These are phyloP conservation scores for Oppia nitens DNA, from an alignment of 1,140 invertebrate genomes.

Conservation along the genomic window DNA sequence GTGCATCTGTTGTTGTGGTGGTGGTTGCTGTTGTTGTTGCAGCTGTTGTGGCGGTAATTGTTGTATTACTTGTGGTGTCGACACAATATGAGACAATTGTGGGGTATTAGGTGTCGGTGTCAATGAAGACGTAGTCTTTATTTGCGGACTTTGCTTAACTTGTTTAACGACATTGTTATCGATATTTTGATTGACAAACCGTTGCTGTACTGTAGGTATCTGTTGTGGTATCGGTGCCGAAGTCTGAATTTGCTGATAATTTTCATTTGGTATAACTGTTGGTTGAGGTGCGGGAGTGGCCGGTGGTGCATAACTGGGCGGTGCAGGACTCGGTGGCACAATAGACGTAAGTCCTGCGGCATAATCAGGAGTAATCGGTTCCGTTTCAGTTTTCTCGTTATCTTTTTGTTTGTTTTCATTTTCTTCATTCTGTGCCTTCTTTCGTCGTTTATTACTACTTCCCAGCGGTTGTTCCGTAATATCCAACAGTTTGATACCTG, in stretches of 20 bases:
- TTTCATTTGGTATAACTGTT: conserved; percentile 1
- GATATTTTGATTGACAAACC: not conserved
- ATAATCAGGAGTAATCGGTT: conserved; percentile 47
- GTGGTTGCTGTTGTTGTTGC: not conserved
- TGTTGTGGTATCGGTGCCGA: conserved; percentile 16
- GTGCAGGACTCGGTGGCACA: conserved; percentile 10
- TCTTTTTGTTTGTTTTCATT: conserved; percentile 42
- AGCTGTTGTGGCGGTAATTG: not conserved
- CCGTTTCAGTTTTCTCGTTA: conserved; percentile 26
- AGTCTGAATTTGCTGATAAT: conserved; percentile 16
- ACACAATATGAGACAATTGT: not conserved
- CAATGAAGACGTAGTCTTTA: not conserved
- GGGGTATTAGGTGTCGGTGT: not conserved
- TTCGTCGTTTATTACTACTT: conserved; percentile 42
- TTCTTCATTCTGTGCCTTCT: conserved; percentile 56
- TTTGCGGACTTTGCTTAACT: not conserved
- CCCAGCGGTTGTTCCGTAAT: conserved; percentile 74
- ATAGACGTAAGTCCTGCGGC: conserved; percentile 45
- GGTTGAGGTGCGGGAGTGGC: not conserved
- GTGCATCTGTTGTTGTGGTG: not conserved
- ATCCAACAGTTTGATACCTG: conserved; percentile 62
- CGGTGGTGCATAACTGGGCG: not conserved
- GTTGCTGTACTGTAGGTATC: not conserved
- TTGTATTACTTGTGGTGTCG: not conserved
- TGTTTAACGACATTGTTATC: not conserved